Base-by-base conservation (phyloP, 2,797 vertebrate genomes). In the Pantherophis vulpinus region DNA sequence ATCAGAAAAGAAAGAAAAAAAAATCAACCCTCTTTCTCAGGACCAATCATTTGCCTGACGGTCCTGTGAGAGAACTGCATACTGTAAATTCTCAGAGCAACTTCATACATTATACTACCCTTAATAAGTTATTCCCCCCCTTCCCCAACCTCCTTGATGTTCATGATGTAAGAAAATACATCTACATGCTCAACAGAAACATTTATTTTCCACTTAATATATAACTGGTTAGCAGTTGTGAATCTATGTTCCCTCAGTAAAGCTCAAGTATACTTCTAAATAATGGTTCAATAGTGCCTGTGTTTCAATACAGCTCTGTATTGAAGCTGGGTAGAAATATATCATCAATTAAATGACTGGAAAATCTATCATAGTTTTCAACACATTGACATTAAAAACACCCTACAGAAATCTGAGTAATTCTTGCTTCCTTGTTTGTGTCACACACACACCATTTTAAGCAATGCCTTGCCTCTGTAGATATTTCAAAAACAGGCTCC, bases 1-100 rank as follows among this genome's bases (percentile, higher is more conserved):
- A 83, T 47, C 47, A 47, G 23, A 42, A 83, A 92, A 92, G 88
- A 88, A 91, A 91, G 56, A 32, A 93, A 87, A 86, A 86, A 86
- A 0, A 18, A 55, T 59, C 90, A 32, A 25, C n/a, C 83, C 29
- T 8, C 51, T 56, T 83, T 91, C 87, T 87, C 58, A 1, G 55
- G 32, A 12, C 51, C 55, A 59, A 32, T 79, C n/a, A 66, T 6
- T 3, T 91, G 58, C 83, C 5, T 0, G 23, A n/a, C 12, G 9
- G 5, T 32, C 27, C 59, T 92, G 70, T 59, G 90, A 91, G 51
- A 83, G 8, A 83, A 56, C 14, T 56, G 61, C 6, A 27, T 0
- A 23, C 29, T 11, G 16, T 74, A 74, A 74, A 37, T 7, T 1
- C 55, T 20, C n/a, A 12, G 8, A 20, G 3, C 91, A 90, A 11